Conservation (phyloP, 2,888 invertebrate species). For the Caenorhabditis sinica region DNA sequence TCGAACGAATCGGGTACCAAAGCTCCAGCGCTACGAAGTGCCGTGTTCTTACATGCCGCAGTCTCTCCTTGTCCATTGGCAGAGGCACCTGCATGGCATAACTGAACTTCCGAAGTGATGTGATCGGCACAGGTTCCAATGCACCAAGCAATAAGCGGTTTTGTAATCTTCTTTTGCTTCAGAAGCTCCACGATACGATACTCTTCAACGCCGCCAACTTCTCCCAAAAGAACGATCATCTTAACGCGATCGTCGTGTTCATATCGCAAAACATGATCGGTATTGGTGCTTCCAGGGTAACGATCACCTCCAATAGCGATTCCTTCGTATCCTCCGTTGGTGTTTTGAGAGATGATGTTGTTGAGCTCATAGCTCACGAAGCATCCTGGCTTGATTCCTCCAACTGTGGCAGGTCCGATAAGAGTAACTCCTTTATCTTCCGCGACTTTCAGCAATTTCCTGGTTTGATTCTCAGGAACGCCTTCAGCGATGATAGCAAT, state of each 20-base stretch:
- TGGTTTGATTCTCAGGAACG: slow-evolving; percentile 98
- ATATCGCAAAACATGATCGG: slow-evolving; percentile 95
- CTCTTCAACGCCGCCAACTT: slow-evolving; percentile 97
- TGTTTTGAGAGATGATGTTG: slow-evolving; percentile 96
- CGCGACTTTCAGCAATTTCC: slow-evolving; percentile 89
- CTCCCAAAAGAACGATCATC: slow-evolving; percentile 95
- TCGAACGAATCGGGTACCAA: slow-evolving; percentile 95
- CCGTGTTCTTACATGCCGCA: slow-evolving; percentile 93
- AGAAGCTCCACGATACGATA: slow-evolving; percentile 95
- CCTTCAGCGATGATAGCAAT: slow-evolving; percentile 99
- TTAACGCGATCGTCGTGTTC: slow-evolving; percentile 88
- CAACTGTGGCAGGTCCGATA: slow-evolving; percentile 89
- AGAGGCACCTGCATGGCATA: slow-evolving; percentile 99
- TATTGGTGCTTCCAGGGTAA: slow-evolving; percentile 98
- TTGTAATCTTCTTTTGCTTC: slow-evolving; percentile 89
- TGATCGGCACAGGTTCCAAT: slow-evolving; percentile 89
- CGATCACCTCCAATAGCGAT: slow-evolving; percentile 97
- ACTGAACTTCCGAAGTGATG: slow-evolving; percentile 89
- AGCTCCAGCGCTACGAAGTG: slow-evolving; percentile 91
- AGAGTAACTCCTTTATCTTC: slow-evolving; percentile 91
- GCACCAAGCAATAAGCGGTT: slow-evolving; percentile 98
- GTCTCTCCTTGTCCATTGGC: slow-evolving; percentile 96
- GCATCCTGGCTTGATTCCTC: slow-evolving; percentile 98
- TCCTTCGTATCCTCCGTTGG: slow-evolving; percentile 89
- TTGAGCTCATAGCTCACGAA: slow-evolving; percentile 99